Percentiles rank a stretch among this genome's conserved stretches.
Evolutionary conservation across 92 coral and sea anemone species (phyloP).

Genomic region (Bergia puertoricense): DNA sequence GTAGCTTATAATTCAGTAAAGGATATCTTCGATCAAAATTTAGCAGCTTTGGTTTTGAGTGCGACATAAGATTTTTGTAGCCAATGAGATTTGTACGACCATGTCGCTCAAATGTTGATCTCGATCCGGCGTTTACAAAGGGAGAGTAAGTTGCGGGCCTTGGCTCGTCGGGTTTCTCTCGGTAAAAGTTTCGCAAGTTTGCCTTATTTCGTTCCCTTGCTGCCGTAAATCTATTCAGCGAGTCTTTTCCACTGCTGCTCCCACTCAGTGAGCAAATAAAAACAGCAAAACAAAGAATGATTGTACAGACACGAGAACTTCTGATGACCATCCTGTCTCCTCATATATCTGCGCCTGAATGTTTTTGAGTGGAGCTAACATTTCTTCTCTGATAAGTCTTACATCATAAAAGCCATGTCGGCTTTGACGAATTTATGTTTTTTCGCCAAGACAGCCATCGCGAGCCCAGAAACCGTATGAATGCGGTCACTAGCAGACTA

Average conservation of each 20-base stretch:
- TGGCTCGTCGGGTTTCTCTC: background rate
- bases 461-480: constrained; percentile 4
- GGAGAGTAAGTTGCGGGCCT: background rate
- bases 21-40: background rate
- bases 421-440: background rate
- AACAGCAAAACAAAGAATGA: background rate
- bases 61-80: background rate
- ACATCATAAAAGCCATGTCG: constrained; percentile 9
- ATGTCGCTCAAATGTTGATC: background rate
- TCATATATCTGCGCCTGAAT: background rate
- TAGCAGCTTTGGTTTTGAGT: background rate
- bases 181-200: background rate
- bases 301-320: background rate
- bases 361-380: background rate
- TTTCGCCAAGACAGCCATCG: constrained; percentile 12
- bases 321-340: background rate
- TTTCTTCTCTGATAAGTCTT: constrained; percentile 11
- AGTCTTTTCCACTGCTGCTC: background rate
- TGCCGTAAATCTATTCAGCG: background rate
- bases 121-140: background rate
- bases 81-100: background rate
- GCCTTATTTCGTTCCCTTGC: background rate
- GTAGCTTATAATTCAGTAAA: background rate
- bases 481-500: constrained; percentile 17
- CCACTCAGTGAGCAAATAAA: background rate